These are phyloP conservation scores for Plebejus argus DNA, from an alignment of 2,888 invertebrate genomes.

Conservation along the genomic window DNA sequence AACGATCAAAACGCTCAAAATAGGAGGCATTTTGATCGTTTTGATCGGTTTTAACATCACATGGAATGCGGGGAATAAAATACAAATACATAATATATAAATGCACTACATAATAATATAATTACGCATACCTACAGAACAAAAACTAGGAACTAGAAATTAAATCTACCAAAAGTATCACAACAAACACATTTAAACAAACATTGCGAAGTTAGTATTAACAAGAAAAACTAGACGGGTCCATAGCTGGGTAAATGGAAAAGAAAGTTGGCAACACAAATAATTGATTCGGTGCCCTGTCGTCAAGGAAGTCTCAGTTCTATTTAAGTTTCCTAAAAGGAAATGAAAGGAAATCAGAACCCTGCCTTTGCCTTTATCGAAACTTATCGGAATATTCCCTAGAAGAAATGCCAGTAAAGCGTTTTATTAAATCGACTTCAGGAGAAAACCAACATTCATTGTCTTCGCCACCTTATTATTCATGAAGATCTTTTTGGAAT, in stretches of 20 bases:
- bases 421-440: constrained; percentile 63
- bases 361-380: constrained; percentile 72
- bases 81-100: too few relatives aligned
- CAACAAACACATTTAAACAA: constrained; percentile 43
- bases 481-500: constrained; percentile 27
- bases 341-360: constrained; percentile 79
- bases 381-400: constrained; percentile 73
- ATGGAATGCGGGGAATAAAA: too few relatives aligned
- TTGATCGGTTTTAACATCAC: too few relatives aligned
- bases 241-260: constrained; percentile 62
- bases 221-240: constrained; percentile 57
- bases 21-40: too few relatives aligned
- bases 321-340: constrained; percentile 80
- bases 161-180: not conserved
- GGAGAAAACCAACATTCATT: constrained; percentile 54
- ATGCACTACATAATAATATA: too few relatives aligned
- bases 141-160: not conserved
- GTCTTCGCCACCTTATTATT: constrained; percentile 32
- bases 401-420: constrained; percentile 56
- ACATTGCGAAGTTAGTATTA: constrained; percentile 48
- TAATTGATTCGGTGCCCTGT: constrained; percentile 77
- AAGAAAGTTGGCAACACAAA: constrained; percentile 72
- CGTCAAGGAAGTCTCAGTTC: constrained; percentile 77
- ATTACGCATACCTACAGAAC: not conserved
- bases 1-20: too few relatives aligned